These are phyloP conservation scores for Esox lucius DNA, from an alignment of 2,797 vertebrate genomes.

Conservation along the genomic window DNA sequence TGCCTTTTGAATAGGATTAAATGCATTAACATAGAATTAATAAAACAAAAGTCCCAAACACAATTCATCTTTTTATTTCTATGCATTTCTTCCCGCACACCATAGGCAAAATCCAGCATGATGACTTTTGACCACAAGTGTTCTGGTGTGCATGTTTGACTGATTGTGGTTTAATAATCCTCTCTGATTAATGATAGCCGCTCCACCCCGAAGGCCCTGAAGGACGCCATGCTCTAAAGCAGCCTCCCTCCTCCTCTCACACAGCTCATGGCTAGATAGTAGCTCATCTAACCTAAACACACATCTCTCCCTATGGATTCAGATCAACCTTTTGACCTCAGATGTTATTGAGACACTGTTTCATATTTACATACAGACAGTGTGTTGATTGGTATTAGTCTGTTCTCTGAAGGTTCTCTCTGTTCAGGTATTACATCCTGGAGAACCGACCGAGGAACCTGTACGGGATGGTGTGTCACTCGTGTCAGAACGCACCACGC, in stretches of 20 bases:
- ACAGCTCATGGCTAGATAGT: constrained; percentile 40
- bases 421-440: constrained; percentile 88
- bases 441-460: constrained; percentile 91
- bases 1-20: too few species aligned
- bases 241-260: constrained; percentile 20
- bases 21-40: too few species aligned
- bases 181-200: not conserved
- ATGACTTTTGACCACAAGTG: not conserved
- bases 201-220: not conserved
- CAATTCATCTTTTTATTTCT: too few species aligned
- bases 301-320: constrained; percentile 13
- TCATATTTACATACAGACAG: constrained; percentile 1
- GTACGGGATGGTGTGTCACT: constrained; percentile 95
- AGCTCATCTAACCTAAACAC: constrained; percentile 34
- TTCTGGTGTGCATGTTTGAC: not conserved
- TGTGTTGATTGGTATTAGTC: not conserved
- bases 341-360: constrained; percentile 22
- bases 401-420: not conserved
- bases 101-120: too few species aligned
- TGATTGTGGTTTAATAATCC: not conserved
- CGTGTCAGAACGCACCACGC: constrained; percentile 88
- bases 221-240: constrained; percentile 11
- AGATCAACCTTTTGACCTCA: constrained; percentile 60
- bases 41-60: too few species aligned
- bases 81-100: too few species aligned